phyloP scores from a whole-genome alignment of 2,797 vertebrate genomes.

The Poeciliopsis infans region DNA sequence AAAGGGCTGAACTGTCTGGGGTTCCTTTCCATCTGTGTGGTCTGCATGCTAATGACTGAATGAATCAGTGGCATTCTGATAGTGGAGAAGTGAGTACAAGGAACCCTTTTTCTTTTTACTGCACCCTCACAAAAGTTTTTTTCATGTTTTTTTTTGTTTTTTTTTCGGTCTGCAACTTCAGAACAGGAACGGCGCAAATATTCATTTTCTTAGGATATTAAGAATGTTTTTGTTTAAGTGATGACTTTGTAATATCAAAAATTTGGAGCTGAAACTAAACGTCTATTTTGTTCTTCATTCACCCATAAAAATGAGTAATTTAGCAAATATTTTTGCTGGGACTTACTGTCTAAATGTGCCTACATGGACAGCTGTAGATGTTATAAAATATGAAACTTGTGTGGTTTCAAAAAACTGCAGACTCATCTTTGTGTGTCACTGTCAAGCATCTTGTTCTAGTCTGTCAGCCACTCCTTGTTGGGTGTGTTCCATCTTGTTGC shows the following conservation, averaged over 20 bases:
- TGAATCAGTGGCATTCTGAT: conserved; percentile 75
- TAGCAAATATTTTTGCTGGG: not conserved
- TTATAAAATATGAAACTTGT: not conserved
- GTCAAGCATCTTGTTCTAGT: conserved; percentile 15
- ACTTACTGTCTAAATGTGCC: not conserved
- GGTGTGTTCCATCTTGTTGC: conserved; percentile 5
- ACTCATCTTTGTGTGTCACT: not conserved
- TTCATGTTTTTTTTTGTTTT: not conserved
- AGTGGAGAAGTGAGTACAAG: conserved; percentile 70
- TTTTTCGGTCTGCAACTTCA: conserved; percentile 29
- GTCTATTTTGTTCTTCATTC: not conserved
- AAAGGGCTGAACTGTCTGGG: conserved; percentile 64
- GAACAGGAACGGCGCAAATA: conserved; percentile 43
- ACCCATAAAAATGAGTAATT: not conserved
- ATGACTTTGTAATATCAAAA: not conserved
- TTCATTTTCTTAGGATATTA: conserved; percentile 1
- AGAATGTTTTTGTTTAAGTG: not conserved
- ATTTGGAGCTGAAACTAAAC: not conserved
- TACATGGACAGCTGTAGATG: not conserved
- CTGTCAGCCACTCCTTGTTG: conserved; percentile 30
- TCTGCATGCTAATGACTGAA: conserved; percentile 77
- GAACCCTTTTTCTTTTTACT: conserved; percentile 65
- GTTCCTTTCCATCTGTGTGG: conserved; percentile 62
- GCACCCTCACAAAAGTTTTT: conserved; percentile 53
- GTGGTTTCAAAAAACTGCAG: not conserved